Percentiles rank a stretch among this genome's conserved stretches.
These are phyloP conservation scores for Pristionchus entomophagus DNA, from an alignment of 2,888 invertebrate genomes.

Conservation along the genomic window DNA sequence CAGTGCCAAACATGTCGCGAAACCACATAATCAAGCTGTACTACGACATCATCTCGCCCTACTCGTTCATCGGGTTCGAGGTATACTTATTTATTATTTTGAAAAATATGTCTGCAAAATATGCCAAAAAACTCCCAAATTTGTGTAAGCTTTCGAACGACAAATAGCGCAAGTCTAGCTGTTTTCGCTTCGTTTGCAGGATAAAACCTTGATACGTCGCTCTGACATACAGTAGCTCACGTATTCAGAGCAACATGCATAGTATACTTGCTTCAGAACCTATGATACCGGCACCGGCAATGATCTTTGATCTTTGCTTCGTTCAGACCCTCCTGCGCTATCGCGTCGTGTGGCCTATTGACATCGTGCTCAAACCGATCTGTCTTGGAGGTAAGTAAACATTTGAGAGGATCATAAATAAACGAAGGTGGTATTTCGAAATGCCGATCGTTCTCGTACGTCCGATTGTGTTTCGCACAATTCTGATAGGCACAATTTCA, in stretches of 20 bases:
- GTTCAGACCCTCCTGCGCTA: constrained; percentile 34
- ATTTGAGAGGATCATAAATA: no score
- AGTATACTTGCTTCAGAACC: no score
- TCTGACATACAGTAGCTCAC: no score
- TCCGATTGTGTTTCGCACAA: no score
- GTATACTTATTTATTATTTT: not conserved
- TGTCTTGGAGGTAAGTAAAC: not conserved
- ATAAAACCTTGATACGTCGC: no score
- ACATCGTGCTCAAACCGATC: constrained; percentile 35
- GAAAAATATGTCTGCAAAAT: not conserved
- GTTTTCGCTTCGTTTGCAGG: not conserved
- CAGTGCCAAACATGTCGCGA: not conserved
- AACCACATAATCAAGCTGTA: constrained; percentile 41
- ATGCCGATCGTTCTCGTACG: no score
- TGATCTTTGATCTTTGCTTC: not conserved
- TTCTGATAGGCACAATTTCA: no score
- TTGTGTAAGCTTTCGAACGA: not conserved
- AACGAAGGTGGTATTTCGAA: not conserved
- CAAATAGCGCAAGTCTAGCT: not conserved
- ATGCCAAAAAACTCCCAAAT: not conserved
- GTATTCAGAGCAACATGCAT: no score
- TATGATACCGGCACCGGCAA: no score
- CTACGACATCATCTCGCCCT: constrained; percentile 46
- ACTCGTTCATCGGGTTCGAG: constrained; percentile 46
- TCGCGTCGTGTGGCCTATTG: constrained; percentile 43